A percentile compares a stretch with the other conserved stretches of the same genome.
Conservation (phyloP, 2,888 invertebrate species). For the Mythimna lalbum region DNA sequence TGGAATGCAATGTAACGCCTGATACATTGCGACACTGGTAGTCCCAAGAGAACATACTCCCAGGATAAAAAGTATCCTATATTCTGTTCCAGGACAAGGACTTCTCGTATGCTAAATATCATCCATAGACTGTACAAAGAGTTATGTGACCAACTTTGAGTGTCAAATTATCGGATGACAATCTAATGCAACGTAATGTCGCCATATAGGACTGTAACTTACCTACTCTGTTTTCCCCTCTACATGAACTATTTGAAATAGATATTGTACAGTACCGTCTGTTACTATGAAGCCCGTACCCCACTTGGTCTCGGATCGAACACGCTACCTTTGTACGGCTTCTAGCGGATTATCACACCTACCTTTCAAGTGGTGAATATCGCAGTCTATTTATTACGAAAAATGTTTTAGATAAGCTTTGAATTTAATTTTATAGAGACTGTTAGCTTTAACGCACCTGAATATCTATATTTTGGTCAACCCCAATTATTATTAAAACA, state of each 20-base stretch:
- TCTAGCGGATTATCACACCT: conserved; percentile 44
- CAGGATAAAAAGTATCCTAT: too few relatives aligned
- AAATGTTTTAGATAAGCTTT: neutral
- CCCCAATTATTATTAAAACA: conserved; percentile 17
- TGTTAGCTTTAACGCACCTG: neutral
- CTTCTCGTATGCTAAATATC: too few relatives aligned
- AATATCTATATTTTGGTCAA: conserved; percentile 7
- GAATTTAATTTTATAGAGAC: neutral
- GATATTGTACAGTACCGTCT: conserved; percentile 5
- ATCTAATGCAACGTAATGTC: neutral
- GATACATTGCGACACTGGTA: too few relatives aligned
- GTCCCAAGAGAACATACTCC: too few relatives aligned
- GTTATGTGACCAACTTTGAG: too few relatives aligned
- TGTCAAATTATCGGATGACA: too few relatives aligned
- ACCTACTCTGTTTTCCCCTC: neutral
- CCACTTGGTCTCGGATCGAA: conserved; percentile 4
- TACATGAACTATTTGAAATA: conserved; percentile 7
- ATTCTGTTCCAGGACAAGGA: too few relatives aligned
- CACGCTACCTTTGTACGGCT: conserved; percentile 27
- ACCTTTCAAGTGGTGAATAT: neutral
- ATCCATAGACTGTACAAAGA: too few relatives aligned
- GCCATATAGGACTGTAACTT: neutral
- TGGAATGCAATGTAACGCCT: too few relatives aligned
- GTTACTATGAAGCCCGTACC: conserved; percentile 6
- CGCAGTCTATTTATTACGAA: neutral